phyloP scores from a whole-genome alignment of 2,797 vertebrate genomes.

The Streptopelia turtur region DNA sequence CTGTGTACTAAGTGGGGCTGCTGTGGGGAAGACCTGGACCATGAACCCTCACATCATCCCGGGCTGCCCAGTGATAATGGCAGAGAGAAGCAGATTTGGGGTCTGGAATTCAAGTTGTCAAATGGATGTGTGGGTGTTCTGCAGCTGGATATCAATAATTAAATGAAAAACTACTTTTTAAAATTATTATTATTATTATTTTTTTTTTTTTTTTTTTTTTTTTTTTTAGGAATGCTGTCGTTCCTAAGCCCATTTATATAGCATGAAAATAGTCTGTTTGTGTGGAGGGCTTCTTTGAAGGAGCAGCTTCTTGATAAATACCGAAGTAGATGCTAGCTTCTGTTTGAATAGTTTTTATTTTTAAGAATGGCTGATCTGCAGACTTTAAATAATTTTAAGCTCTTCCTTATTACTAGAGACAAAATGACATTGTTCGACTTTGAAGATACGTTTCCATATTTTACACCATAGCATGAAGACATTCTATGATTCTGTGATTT shows the following conservation, averaged over 20 bases:
- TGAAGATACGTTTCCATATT: not conserved
- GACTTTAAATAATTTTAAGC: not conserved
- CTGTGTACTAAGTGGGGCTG: not conserved
- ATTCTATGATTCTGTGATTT: not conserved
- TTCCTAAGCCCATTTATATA: not conserved
- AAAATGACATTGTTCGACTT: not conserved
- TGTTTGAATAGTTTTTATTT: not conserved
- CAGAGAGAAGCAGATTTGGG: not conserved
- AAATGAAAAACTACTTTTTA: not conserved
- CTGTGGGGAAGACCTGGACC: not conserved
- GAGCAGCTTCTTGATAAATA: not conserved
- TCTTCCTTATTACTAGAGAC: not conserved
- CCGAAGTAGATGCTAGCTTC: not conserved
- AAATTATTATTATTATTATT: too few relatives aligned
- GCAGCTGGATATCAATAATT: not conserved
- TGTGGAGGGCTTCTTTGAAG: not conserved
- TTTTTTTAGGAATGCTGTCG: not conserved
- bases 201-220: too few relatives aligned
- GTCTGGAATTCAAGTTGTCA: not conserved
- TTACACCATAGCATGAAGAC: not conserved
- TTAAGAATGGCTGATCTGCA: not conserved
- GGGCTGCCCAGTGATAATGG: accelerated
- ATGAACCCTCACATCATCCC: not conserved
- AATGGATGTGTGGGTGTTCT: not conserved
- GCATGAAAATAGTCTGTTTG: not conserved